Base-by-base conservation (phyloP, 2,797 vertebrate species). In the Sphaeramia orbicularis region DNA sequence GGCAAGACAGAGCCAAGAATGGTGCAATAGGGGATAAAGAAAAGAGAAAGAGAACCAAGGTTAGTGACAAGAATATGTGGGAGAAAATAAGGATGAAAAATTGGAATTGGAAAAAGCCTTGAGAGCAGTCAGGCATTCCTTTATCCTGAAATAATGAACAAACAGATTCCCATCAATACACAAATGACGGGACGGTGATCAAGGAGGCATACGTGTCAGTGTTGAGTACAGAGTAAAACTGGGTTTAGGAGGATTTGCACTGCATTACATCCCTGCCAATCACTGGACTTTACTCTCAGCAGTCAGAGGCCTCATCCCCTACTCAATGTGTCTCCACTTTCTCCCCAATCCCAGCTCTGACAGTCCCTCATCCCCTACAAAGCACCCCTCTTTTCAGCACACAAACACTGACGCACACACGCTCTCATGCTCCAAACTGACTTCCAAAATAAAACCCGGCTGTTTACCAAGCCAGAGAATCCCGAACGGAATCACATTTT, bases 391-490 rank as follows among this genome's bases (percentile, higher is more conserved):
- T 50, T 54, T 62, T 72, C 38, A 59, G 77, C 56, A 80, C 32
- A 70, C 50, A 45, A 36, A 59, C 54, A 24, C 27, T 18, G 13
- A 59, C 11, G 19, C 65, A 51, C 40, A 18, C 58, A 61, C 44
- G 36, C 67, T 73, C 67, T 76, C 59, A 72, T 69, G 48, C 65
- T 56, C 65, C 21, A 21, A 21, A 71, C 80, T 40, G 59, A 71
- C 78, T 87, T 78, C 77, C 81, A 85, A 84, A 79, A 81, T 73
- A 83, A 80, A 78, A 81, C 65, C 61, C 49, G 68, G 50, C 72
- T 90, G 88, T 92, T 91, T 92, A 92, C 88, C 75, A 69, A 89
- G 78, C 80, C 70, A 56, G 70, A 87, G 79, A 92, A 87, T 88
- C 85, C 91, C 87, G 18, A 87, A 86, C 64, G 74, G 81, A 88